Base-by-base conservation (phyloP, 1,140 invertebrate genomes). In the Apolygus lucorum region DNA sequence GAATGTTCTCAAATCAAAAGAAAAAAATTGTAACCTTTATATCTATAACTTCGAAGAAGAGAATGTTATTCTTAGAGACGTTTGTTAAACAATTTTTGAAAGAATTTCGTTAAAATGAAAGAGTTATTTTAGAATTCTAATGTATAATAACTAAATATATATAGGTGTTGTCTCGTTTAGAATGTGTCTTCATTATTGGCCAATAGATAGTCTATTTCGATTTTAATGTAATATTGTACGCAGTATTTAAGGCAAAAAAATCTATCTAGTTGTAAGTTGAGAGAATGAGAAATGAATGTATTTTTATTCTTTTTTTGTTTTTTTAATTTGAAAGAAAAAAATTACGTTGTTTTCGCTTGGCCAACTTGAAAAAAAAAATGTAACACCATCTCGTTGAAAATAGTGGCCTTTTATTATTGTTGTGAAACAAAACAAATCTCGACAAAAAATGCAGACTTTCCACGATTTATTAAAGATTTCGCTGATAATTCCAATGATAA, bases 131-230 rank as follows among this genome's bases (percentile, higher is more conserved):
- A 59, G 11, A 21, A 59, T 59, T 59, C 34, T 17, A 59, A 59
- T 24, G 22, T 59, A 59, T 59, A 49, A 49, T n/a, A 42, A 8
- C 34, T 42, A 59, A 59, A 13, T 59, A 59, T n/a, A n/a, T 59
- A 59, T 59, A 59, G 22, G 54, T 59, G 54, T 59, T 59, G 54
- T 59, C 54, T 59, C 54, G 54, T 59, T 59, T 59, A 59, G 54
- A 59, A 17, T 59, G 54, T 59, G 54, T 59, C 54, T 59, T 59
- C 54, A 59, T 59, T 59, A 59, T 59, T 59, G 54, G 54, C 54
- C 54, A 59, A 59, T 59, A 59, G 54, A 59, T 59, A 59, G 54
- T 59, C 54, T 59, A 59, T 59, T 59, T 59, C 54, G 54, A 59
- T 59, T 59, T 59, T 59, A 59, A 59, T 14, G 54, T 59, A 59